Evolutionary conservation across 2,888 invertebrate genomes (phyloP).

Genomic region (Acholoe squamosa): DNA sequence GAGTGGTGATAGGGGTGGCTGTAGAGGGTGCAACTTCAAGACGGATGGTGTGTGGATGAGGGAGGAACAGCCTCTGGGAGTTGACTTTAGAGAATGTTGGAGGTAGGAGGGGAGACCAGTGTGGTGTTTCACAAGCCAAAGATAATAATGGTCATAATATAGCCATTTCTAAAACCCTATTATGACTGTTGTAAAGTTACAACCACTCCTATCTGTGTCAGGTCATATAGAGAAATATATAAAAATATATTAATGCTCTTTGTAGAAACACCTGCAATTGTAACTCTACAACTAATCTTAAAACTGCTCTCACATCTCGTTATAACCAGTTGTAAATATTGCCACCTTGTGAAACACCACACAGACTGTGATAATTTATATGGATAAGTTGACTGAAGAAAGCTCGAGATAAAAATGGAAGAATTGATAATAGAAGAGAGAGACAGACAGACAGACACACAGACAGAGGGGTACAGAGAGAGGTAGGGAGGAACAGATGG

Average conservation of each 20-base stretch:
- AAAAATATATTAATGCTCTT: too few relatives aligned
- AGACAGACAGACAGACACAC: neutral
- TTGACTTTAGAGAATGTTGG: neutral
- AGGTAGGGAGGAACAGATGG: neutral
- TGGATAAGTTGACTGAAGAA: neutral
- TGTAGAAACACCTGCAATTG: too few relatives aligned
- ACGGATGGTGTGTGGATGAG: neutral
- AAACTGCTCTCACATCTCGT: too few relatives aligned
- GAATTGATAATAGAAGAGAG: neutral
- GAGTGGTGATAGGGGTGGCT: neutral
- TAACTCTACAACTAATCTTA: too few relatives aligned
- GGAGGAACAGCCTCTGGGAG: neutral
- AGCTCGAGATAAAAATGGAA: neutral
- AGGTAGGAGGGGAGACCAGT: neutral
- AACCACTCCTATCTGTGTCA: too few relatives aligned
- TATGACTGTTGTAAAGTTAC: too few relatives aligned
- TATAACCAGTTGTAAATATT: too few relatives aligned
- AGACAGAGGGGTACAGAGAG: neutral
- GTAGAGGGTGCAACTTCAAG: neutral
- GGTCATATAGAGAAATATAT: too few relatives aligned
- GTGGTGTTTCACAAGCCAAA: too few relatives aligned
- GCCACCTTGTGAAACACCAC: too few relatives aligned
- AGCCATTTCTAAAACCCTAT: too few relatives aligned
- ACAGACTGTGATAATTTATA: neutral
- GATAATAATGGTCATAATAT: too few relatives aligned